phyloP scores from a whole-genome alignment of 2,113 vertebrate species.

The Salvelinus sp. region DNA sequence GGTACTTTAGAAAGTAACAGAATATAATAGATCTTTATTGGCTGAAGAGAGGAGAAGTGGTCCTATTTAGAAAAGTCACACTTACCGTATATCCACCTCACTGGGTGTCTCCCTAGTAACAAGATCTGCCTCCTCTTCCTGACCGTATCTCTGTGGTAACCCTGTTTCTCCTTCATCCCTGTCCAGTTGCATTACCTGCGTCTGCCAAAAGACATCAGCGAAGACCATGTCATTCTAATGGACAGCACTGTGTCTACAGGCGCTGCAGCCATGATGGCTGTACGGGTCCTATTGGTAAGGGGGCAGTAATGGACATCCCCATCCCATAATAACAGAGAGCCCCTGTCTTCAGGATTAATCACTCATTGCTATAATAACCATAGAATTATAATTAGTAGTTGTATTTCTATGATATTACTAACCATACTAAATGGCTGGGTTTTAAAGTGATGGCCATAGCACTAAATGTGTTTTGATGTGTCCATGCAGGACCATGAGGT shows the following conservation, averaged over 20 bases:
- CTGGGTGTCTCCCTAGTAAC: conserved; percentile 75
- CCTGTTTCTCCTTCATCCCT: conserved; percentile 72
- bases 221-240: conserved; percentile 94
- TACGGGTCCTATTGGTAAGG: conserved; percentile 85
- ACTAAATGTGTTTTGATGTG: neutral
- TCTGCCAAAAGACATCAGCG: conserved; percentile 91
- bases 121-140: conserved; percentile 50
- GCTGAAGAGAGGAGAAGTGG: neutral
- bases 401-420: too few species aligned
- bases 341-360: neutral
- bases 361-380: neutral
- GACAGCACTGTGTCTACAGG: conserved; percentile 92
- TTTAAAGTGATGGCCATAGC: too few species aligned
- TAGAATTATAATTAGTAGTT: neutral
- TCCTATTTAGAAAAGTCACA: neutral
- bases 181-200: conserved; percentile 90
- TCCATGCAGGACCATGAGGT: conserved; percentile 87
- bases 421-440: too few species aligned
- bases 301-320: neutral
- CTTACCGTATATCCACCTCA: conserved; percentile 39
- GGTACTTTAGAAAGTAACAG: conserved; percentile 62
- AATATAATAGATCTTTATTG: neutral
- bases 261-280: conserved; percentile 91
- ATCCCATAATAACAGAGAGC: too few species aligned
- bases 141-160: conserved; percentile 78